phyloP scores from a whole-genome alignment of 2,888 invertebrate genomes.

The Lumbricus terrestris region DNA sequence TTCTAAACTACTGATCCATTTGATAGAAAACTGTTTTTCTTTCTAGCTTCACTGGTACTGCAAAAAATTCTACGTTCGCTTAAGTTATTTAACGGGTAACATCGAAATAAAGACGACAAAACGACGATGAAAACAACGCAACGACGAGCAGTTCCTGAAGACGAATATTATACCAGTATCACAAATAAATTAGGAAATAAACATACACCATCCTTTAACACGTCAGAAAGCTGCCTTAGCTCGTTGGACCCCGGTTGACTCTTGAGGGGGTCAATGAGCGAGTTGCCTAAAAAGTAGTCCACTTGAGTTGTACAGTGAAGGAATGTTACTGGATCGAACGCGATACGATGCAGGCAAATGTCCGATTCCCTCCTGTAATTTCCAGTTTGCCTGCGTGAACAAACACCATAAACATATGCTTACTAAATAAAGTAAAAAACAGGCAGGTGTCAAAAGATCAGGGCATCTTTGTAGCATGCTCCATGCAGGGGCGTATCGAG shows the following conservation, averaged over 20 bases:
- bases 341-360: not conserved
- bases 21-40: not conserved
- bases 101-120: not conserved
- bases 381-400: not conserved
- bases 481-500: too few species aligned
- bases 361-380: not conserved
- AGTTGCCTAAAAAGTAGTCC: not conserved
- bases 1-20: not conserved
- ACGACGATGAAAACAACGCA: not conserved
- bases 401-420: not conserved
- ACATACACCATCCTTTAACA: not conserved
- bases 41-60: not conserved
- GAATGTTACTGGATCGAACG: not conserved
- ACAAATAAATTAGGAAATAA: slow-evolving; percentile 13
- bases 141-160: slow-evolving; percentile 6
- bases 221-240: not conserved
- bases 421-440: too few species aligned
- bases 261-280: not conserved
- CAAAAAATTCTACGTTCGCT: not conserved
- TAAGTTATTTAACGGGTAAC: not conserved
- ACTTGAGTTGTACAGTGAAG: not conserved
- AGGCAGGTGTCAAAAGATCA: not conserved
- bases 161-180: slow-evolving; percentile 11
- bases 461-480: too few species aligned
- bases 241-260: not conserved